Percentiles rank a stretch among this genome's conserved stretches.
Conservation (phyloP, 2,797 vertebrate species). For the Argya squamiceps region DNA sequence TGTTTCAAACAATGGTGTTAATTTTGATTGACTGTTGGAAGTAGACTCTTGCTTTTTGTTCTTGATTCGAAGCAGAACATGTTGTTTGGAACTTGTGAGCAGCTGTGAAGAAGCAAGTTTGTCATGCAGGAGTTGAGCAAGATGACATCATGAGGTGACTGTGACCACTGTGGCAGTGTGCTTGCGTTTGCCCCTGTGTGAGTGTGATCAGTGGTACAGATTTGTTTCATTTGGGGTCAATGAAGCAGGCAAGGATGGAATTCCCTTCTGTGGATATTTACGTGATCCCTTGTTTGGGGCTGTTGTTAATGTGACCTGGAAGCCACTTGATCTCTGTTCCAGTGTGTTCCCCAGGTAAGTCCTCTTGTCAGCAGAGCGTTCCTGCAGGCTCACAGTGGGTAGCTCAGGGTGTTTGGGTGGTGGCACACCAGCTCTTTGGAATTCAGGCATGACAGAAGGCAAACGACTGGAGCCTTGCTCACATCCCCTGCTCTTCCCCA, state of each 20-base stretch:
- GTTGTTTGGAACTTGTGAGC: not conserved
- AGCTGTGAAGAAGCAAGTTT: constrained; percentile 34
- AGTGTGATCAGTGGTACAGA: not conserved
- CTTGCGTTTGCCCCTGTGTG: not conserved
- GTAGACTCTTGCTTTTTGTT: constrained; percentile 1
- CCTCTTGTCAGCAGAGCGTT: not conserved
- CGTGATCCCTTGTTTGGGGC: not conserved
- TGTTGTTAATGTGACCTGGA: not conserved
- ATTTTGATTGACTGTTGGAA: constrained; percentile 35
- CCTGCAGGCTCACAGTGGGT: not conserved
- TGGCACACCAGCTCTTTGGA: not conserved
- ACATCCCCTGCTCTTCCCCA: fast-evolving
- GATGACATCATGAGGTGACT: not conserved
- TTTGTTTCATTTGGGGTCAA: not conserved
- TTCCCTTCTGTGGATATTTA: not conserved
- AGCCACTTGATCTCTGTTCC: not conserved
- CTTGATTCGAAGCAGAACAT: not conserved
- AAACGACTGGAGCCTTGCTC: not conserved
- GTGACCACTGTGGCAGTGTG: not conserved
- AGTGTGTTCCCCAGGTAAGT: not conserved
- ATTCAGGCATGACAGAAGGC: not conserved
- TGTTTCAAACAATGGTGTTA: constrained; percentile 18
- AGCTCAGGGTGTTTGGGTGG: not conserved
- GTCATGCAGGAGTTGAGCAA: not conserved
- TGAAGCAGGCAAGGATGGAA: not conserved